Conservation (phyloP, 2,888 invertebrate species). For the Torymus auratus region DNA sequence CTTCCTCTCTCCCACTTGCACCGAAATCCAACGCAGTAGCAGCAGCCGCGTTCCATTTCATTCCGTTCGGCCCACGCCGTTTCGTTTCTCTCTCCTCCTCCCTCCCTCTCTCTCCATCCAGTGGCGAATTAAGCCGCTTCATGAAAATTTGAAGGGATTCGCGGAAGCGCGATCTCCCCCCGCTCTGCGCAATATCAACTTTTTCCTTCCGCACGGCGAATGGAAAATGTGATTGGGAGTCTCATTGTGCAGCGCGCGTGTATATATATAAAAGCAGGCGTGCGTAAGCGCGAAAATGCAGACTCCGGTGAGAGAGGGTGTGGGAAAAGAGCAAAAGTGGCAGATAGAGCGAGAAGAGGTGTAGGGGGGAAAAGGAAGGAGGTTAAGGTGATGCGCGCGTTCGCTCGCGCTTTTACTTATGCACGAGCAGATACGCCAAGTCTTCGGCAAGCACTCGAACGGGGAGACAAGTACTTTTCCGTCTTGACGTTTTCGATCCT, state of each 20-base stretch:
- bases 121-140: constrained; percentile 67
- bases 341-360: not conserved
- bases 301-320: not conserved
- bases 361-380: constrained; percentile 61
- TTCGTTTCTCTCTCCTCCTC: no score
- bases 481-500: constrained; percentile 55
- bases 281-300: not conserved
- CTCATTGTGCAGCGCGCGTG: constrained; percentile 67
- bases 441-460: constrained; percentile 60
- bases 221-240: constrained; percentile 72
- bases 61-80: not conserved
- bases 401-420: constrained; percentile 66
- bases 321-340: constrained; percentile 38
- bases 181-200: not conserved
- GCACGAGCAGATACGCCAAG: constrained; percentile 63
- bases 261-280: constrained; percentile 70
- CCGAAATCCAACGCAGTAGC: not conserved
- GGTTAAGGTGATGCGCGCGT: constrained; percentile 71
- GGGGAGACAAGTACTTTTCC: constrained; percentile 57
- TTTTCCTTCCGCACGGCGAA: constrained; percentile 59
- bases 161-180: constrained; percentile 40
- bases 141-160: constrained; percentile 71
- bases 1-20: not conserved
- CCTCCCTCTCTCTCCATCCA: not conserved
- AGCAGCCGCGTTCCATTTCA: constrained; percentile 59